Base-by-base conservation (phyloP, 2,113 vertebrate genomes). In the Epinephelus cyanopodus region DNA sequence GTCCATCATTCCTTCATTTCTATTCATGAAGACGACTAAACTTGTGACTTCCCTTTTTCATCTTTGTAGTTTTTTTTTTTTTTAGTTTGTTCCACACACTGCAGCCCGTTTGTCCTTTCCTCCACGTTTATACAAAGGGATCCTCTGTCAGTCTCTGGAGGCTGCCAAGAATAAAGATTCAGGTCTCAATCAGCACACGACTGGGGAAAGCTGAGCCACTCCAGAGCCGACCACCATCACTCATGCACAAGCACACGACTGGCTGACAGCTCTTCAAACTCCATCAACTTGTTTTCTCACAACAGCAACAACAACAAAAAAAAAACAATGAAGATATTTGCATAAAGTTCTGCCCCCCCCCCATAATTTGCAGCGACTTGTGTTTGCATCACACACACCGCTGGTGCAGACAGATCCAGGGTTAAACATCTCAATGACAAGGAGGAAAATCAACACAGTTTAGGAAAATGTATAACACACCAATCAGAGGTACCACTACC, bases 81-180 rank as follows among this genome's bases (percentile, higher is more conserved):
- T 8, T n/a, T 2, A 13, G 21, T 74, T 45, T 73, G 42, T 65
- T 74, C 18, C 42, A 37, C 11, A 61, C 27, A 4, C 50, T 47
- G 37, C 42, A 33, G 45, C 48, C 47, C 54, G 53, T 21, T 54
- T 48, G 58, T 70, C 58, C 27, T 57, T 65, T 57, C 64, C 18
- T 78, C 6, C 25, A 53, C 15, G 14, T 67, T 57, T 42, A 67
- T 39, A 71, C 81, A 63, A 79, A 64, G 25, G 23, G 74, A 86
- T 81, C 48, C 48, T 56, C 25, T 45, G 23, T 73, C 17, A 15
- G 42, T 67, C 83, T 66, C 47, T 33, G 15, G 72, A 65, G 33
- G 48, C 66, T 64, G 62, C 54, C 39, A 25, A 19, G 61, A 74
- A 81, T 66, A 77, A 82, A 80, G 81, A 50, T 56, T 42, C 47